Conservation (phyloP, 2,113 vertebrate species). For the Odontophorus gujanensis region DNA sequence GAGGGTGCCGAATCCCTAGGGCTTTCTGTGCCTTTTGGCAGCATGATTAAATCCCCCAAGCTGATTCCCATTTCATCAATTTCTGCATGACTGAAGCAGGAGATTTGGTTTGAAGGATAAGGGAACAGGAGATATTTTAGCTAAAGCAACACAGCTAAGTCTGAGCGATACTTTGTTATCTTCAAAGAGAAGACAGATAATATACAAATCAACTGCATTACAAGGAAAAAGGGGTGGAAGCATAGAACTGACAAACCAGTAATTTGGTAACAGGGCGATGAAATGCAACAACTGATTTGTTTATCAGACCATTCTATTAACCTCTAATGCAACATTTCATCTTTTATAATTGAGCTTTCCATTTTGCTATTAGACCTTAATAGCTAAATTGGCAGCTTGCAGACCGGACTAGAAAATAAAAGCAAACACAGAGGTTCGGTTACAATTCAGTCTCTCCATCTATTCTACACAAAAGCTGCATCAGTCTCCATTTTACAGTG, state of each 20-base stretch:
- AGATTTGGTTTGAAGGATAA: slow-evolving; percentile 1
- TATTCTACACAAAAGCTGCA: not conserved
- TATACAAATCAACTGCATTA: not conserved
- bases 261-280: slow-evolving; percentile 18
- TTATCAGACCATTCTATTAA: slow-evolving; percentile 52
- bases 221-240: not conserved
- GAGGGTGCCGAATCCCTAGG: not conserved
- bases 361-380: slow-evolving; percentile 47
- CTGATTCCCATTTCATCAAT: slow-evolving; percentile 29
- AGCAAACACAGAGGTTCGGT: not conserved
- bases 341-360: slow-evolving; percentile 48
- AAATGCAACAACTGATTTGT: slow-evolving; percentile 21
- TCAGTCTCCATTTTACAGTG: accelerated
- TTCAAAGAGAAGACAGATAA: slow-evolving; percentile 18
- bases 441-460: not conserved
- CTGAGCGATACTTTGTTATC: slow-evolving; percentile 24
- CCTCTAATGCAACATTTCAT: slow-evolving; percentile 29
- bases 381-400: slow-evolving; percentile 35
- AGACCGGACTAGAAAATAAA: not conserved
- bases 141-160: not conserved
- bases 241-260: not conserved
- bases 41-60: slow-evolving; percentile 23
- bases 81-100: slow-evolving; percentile 42
- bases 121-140: slow-evolving; percentile 7
- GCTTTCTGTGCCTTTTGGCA: not conserved